These are phyloP conservation scores for Polypedilum pembai DNA, from an alignment of 1,140 invertebrate species.

Conservation along the genomic window DNA sequence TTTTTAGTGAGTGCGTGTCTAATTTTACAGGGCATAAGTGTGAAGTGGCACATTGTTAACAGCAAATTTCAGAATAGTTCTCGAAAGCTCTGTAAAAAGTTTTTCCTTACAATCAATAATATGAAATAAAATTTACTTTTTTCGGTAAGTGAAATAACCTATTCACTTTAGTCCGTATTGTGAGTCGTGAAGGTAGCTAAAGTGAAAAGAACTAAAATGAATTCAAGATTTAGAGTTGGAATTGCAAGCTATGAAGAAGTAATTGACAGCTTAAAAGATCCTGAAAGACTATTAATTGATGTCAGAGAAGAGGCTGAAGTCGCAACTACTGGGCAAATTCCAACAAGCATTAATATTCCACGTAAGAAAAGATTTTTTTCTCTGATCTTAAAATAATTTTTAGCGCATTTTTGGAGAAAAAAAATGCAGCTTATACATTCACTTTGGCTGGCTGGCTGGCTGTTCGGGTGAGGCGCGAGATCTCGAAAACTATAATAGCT, in stretches of 20 bases:
- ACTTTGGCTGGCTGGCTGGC: too few relatives aligned
- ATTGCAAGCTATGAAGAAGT: slow-evolving; percentile 1
- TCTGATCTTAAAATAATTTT: neutral
- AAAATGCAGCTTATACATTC: too few relatives aligned
- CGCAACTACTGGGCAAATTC: neutral
- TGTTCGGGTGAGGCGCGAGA: too few relatives aligned
- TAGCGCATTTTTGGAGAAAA: too few relatives aligned
- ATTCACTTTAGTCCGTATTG: neutral
- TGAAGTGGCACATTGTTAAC: neutral
- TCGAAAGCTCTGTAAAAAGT: too few relatives aligned
- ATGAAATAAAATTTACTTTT: too few relatives aligned
- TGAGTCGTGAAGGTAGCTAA: neutral
- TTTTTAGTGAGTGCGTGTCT: neutral
- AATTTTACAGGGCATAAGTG: neutral
- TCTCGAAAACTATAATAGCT: too few relatives aligned
- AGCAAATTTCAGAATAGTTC: too few relatives aligned
- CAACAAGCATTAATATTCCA: slow-evolving; percentile 19
- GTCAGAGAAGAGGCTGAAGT: neutral
- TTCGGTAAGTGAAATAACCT: neutral
- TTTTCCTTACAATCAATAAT: too few relatives aligned
- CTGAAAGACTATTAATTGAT: slow-evolving; percentile 5
- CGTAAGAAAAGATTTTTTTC: neutral
- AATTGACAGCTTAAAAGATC: neutral
- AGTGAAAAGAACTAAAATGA: neutral
- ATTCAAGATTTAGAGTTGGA: neutral